Percentiles rank a stretch among this genome's conserved stretches.
Conservation (phyloP, 2,888 invertebrate species). For the Amiota minor region DNA sequence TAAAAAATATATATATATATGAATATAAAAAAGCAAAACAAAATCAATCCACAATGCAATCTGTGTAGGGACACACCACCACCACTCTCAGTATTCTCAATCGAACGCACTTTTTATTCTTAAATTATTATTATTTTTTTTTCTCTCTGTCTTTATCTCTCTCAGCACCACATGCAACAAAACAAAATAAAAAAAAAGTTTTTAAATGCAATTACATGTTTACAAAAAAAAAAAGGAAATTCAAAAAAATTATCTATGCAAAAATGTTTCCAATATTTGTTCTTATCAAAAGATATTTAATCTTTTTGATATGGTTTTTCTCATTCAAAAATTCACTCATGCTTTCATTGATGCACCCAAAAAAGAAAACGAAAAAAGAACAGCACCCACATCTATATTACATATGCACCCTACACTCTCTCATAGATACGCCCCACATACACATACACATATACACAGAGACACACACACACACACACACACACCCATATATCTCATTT, state of each 20-base stretch:
- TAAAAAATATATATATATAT: too few species aligned
- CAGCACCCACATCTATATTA: too few species aligned
- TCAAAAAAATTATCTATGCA: not conserved
- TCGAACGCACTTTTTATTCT: slow-evolving; percentile 48
- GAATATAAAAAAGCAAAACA: not conserved
- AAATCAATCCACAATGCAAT: slow-evolving; percentile 32
- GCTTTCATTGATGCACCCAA: slow-evolving; percentile 5
- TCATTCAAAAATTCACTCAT: slow-evolving; percentile 21
- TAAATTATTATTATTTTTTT: slow-evolving; percentile 16
- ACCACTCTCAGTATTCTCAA: slow-evolving; percentile 35
- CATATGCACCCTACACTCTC: not conserved
- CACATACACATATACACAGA: slow-evolving; percentile 11
- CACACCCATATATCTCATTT: slow-evolving; percentile 13
- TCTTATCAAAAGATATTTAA: not conserved
- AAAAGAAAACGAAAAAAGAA: not conserved
- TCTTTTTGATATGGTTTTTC: slow-evolving; percentile 11
- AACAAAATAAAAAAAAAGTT: not conserved
- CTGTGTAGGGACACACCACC: slow-evolving; percentile 29
- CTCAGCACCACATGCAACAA: slow-evolving; percentile 41
- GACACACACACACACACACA: slow-evolving; percentile 36
- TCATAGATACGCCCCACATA: slow-evolving; percentile 3
- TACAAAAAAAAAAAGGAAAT: slow-evolving; percentile 5
- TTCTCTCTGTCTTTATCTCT: not conserved
- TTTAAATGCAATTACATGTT: slow-evolving; percentile 18
- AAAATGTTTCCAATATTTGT: slow-evolving; percentile 15